Evolutionary conservation across 2,113 vertebrate genomes (phyloP).

Genomic region (Oophaga pumilio): DNA sequence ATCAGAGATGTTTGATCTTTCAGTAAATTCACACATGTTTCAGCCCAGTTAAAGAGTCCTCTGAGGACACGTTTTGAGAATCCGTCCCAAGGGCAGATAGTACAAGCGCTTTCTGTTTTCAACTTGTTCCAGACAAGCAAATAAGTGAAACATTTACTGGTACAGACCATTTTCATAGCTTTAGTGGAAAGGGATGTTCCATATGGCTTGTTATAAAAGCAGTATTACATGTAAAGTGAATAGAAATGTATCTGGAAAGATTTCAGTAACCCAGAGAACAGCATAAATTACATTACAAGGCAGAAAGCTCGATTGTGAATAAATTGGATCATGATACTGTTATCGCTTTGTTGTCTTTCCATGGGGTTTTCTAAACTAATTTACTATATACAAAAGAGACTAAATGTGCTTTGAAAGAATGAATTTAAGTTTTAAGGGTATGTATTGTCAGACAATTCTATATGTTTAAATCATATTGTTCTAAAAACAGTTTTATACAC

Average conservation of each 20-base stretch:
- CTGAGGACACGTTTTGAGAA: neutral
- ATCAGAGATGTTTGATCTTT: neutral
- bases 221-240: slow-evolving; percentile 26
- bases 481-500: no score
- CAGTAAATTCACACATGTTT: neutral
- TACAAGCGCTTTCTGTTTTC: slow-evolving; percentile 11
- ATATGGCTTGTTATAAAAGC: slow-evolving; percentile 27
- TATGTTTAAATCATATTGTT: no score
- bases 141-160: slow-evolving; percentile 35
- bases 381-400: neutral
- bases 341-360: slow-evolving; percentile 5
- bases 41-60: neutral
- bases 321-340: slow-evolving; percentile 20
- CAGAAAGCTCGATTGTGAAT: slow-evolving; percentile 2
- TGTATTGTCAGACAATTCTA: neutral
- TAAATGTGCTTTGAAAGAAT: neutral
- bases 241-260: slow-evolving; percentile 36
- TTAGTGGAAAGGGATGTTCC: slow-evolving; percentile 27
- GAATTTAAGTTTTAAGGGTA: neutral
- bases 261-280: neutral
- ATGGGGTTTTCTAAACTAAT: neutral
- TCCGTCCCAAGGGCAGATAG: neutral
- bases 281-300: slow-evolving; percentile 19
- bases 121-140: slow-evolving; percentile 14
- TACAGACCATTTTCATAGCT: slow-evolving; percentile 15